phyloP scores from a whole-genome alignment of 2,113 vertebrate genomes.

The Xiphophorus hellerii region DNA sequence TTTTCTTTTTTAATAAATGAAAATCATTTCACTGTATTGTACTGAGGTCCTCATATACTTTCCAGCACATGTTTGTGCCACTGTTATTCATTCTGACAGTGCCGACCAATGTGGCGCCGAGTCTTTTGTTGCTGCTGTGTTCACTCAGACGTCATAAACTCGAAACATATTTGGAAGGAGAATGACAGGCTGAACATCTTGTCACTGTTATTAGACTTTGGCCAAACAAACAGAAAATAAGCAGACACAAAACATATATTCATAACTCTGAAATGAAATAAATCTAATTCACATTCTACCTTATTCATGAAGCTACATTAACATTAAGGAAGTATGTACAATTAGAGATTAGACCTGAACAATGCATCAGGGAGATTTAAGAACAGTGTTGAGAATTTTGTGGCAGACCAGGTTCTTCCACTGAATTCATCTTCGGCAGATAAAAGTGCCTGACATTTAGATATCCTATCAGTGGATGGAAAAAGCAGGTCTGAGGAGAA shows the following conservation, averaged over 20 bases:
- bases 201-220: not conserved
- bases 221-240: not conserved
- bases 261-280: not conserved
- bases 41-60: not conserved
- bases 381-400: not conserved
- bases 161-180: not conserved
- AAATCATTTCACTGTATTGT: not conserved
- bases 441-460: not conserved
- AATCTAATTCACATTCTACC: not conserved
- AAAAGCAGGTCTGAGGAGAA: not conserved
- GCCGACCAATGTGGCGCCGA: not conserved
- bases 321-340: not conserved
- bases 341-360: not conserved
- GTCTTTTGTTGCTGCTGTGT: slow-evolving; percentile 1
- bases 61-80: not conserved
- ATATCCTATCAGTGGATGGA: not conserved
- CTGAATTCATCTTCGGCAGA: not conserved
- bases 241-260: not conserved
- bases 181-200: not conserved
- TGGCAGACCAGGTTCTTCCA: not conserved
- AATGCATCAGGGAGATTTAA: not conserved
- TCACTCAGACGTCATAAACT: not conserved
- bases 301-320: not conserved
- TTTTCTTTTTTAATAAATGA: not conserved
- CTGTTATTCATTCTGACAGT: not conserved